Conservation (phyloP, 2,113 vertebrate genomes). For the Caretta caretta region DNA sequence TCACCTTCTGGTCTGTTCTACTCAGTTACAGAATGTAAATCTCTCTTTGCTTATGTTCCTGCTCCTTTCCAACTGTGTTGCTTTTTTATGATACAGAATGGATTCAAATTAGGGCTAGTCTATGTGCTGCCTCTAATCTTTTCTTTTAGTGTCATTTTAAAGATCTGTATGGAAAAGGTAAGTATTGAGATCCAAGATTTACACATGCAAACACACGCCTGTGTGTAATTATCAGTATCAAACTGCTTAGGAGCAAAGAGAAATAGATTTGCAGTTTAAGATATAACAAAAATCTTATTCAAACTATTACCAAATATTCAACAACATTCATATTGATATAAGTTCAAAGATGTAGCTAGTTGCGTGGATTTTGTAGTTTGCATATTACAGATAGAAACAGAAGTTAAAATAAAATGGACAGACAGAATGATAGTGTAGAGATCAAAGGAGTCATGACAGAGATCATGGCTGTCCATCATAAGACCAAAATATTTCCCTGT, state of each 20-base stretch:
- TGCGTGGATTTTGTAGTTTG: background rate
- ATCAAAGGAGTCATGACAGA: background rate
- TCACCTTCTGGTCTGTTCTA: background rate
- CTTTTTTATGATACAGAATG: background rate
- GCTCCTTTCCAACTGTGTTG: conserved; percentile 5
- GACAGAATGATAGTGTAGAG: background rate
- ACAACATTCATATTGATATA: background rate
- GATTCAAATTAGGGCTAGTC: conserved; percentile 20
- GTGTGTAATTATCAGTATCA: background rate
- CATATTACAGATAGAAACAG: background rate
- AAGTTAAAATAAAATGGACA: background rate
- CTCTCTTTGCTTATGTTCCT: background rate
- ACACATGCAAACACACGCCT: background rate
- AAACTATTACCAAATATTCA: background rate
- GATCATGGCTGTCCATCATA: background rate
- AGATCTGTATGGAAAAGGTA: conserved; percentile 5
- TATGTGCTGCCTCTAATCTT: background rate
- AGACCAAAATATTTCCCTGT: background rate
- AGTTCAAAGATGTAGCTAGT: background rate
- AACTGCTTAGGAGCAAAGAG: background rate
- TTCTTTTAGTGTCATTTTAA: background rate
- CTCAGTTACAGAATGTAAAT: background rate
- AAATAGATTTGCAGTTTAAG: background rate
- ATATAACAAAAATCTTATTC: background rate
- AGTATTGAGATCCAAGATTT: background rate